Base-by-base conservation (phyloP, 1,140 invertebrate genomes). In the Manduca sexta region DNA sequence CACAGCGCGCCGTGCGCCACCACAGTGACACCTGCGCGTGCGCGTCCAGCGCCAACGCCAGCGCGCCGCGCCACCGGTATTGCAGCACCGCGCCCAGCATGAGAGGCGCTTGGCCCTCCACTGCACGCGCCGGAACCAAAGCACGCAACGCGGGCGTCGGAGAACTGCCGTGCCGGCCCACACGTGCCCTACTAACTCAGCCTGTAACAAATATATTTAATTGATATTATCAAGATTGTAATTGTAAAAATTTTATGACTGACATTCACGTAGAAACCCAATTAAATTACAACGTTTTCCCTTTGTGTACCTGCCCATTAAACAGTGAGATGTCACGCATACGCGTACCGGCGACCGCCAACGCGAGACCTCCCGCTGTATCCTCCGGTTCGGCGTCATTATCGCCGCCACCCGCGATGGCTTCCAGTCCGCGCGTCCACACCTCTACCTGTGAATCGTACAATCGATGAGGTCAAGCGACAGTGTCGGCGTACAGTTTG, bases 161-260 rank as follows among this genome's bases (percentile, higher is more conserved):
- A 51, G 58, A 45, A 55, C 66, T 48, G 58, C 69, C 33, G 69
- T 51, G 51, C 71, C 69, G 42, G 71, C 60, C 74, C 71, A 74
- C 59, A 74, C 67, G 65, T 70, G 71, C 6, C 60, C 65, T 50
- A 74, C 53, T 52, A 77, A 59, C 65, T 73, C 69, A 4, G 51
- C 67, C 62, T 66, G 61, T 13, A 8, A 26, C 21, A 26, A n/a
- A n/a, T n/a, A n/a, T n/a, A n/a, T n/a, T n/a, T n/a, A n/a, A n/a
- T n/a, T n/a, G n/a, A n/a, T n/a, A n/a, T n/a, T n/a, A n/a, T n/a
- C n/a, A n/a, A n/a, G n/a, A n/a, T n/a, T n/a, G n/a, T n/a, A n/a
- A n/a, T n/a, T n/a, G n/a, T n/a, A n/a, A n/a, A n/a, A n/a, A n/a
- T n/a, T n/a, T n/a, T n/a, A n/a, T n/a, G n/a, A n/a, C n/a, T n/a